Evolutionary conservation across 2,797 vertebrate species (phyloP), one percentile per base, ranked within the genome.

Genomic region (Catamblyrhynchus diadema): DNA sequence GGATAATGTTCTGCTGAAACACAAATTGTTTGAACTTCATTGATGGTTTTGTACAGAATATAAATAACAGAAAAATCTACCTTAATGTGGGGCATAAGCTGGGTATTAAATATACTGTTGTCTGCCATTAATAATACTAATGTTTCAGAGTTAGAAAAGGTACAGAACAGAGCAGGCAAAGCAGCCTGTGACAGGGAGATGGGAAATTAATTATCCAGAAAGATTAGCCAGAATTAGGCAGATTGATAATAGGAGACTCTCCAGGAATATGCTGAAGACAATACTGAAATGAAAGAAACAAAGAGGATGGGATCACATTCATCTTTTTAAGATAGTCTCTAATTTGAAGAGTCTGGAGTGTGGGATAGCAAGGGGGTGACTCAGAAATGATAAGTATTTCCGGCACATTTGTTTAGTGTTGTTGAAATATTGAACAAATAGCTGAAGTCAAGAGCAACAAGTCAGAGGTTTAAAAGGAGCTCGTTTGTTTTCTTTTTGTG

Each of bases 401-500:
- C n/a, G 8, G 62, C 67, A 88, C 75, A 67, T 95, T 96, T 94
- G 86, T 93, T 95, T 94, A 44, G 79, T 79, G 81, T 86, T 87
- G 72, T 48, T 93, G 94, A 96, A 94, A 91, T 92, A 81, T 37
- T 69, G 88, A 96, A 83, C 79, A 94, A 92, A 95, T 83, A 92
- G 88, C 84, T 78, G 88, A 92, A 97, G 90, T 95, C 90, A 94
- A 85, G 93, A 94, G 84, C 75, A 94, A 39, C 84, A 48, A 92
- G 89, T 54, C 93, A 86, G 86, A 28, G 61, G 48, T 88, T 95
- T 95, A 65, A 92, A 92, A 93, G 45, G 84, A 93, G 57, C 42
- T 94, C 33, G 42, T 95, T 97, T 95, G 78, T 95, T 96, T 97
- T 94, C 92, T 80, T 96, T 95, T 47, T 45, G 56, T 83, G 90